Percentiles rank a stretch among this genome's conserved stretches.
Conservation (phyloP, 2,888 invertebrate species). For the Anagyrus pseudococci region DNA sequence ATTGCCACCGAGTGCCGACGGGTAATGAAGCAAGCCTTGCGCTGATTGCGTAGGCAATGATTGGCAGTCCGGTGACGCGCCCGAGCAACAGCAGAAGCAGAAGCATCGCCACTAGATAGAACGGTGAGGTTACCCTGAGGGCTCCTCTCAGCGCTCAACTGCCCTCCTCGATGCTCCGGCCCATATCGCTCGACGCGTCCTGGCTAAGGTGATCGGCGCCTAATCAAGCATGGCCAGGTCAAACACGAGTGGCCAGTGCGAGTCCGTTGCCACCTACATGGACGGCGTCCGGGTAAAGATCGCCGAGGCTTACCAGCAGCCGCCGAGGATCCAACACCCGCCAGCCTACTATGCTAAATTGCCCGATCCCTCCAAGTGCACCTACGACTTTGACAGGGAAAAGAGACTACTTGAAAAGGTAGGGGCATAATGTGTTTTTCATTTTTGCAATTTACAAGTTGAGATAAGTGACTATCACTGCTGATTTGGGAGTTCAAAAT, state of each 20-base stretch:
- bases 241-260: slow-evolving; percentile 52
- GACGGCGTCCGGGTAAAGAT: slow-evolving; percentile 89
- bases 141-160: not conserved
- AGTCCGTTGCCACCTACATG: slow-evolving; percentile 68
- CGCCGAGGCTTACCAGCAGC: slow-evolving; percentile 85
- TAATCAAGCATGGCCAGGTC: slow-evolving; percentile 49
- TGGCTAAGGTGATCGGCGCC: not conserved
- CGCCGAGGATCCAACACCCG: slow-evolving; percentile 72
- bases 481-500: not conserved
- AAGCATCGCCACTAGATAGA: not conserved
- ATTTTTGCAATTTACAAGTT: not conserved
- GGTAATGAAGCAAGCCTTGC: not conserved
- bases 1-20: slow-evolving; percentile 11
- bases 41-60: not conserved
- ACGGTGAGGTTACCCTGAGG: not conserved
- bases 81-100: not conserved
- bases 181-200: not conserved
- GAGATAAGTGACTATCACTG: not conserved
- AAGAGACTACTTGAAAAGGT: slow-evolving; percentile 72
- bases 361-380: slow-evolving; percentile 65
- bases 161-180: not conserved
- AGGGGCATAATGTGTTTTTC: slow-evolving; percentile 29
- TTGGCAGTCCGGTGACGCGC: not conserved
- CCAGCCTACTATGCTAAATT: slow-evolving; percentile 65
- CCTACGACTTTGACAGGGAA: slow-evolving; percentile 79